Base-by-base conservation (phyloP, 2,113 vertebrate genomes). In the Rhodinocichla rosea region DNA sequence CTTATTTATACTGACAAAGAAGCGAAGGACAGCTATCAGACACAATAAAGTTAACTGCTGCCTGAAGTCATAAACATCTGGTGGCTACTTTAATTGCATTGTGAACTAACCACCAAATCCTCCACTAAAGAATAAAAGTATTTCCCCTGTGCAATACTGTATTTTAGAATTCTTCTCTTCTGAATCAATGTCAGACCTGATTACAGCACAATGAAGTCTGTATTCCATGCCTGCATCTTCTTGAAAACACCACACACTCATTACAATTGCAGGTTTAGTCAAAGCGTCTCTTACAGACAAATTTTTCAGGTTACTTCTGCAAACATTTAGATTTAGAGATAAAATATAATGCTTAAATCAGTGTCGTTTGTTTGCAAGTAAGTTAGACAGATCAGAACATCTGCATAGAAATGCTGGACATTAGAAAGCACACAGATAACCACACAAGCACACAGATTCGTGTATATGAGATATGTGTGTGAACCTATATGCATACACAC, bases 51-150 rank as follows among this genome's bases (percentile, higher is more conserved):
- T 94, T 94, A 92, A 94, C 93, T 93, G 87, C 89, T 90, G 96
- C 94, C 95, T 94, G 70, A 94, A 97, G 93, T 90, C 77, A 95
- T 90, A 96, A 97, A 96, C 97, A 97, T 95, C 96, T 98, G 94
- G 92, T 96, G 85, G 85, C 79, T 95, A 94, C 96, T 97, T 97
- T 93, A 97, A 97, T 90, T 90, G 94, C 70, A 82, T 92, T 90
- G 80, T 86, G 77, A 94, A 95, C 92, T 69, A 94, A 97, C 93
- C 90, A 80, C 90, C 93, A 87, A 90, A 92, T 63, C 42, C 53
- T 94, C 45, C 4, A 2, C 93, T 87, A 78, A 93, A 83, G 87
- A 94, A 97, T 68, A 67, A 79, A 83, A 92, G 35, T 53, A 94
- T 94, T 94, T 97, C 80, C 97, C 84, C 81, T 70, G 89, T 94